Evolutionary conservation across 2,888 invertebrate genomes (phyloP), one percentile per base, ranked within the genome.

Genomic region (Drosophila niveifrons): DNA sequence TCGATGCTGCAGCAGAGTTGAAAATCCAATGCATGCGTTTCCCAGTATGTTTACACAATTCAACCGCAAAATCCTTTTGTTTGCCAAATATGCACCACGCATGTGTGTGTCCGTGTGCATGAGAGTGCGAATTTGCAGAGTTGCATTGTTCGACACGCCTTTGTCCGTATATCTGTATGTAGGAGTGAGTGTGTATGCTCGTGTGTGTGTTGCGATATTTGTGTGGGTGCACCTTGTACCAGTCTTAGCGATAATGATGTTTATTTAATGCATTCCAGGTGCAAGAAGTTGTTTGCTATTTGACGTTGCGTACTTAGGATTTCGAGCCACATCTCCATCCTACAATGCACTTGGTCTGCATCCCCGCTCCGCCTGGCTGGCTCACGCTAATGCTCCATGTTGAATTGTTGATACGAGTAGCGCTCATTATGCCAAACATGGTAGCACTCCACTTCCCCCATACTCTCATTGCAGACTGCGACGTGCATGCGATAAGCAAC

Each of bases 261-360:
- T 89, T 88, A 82, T 78, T 88, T 88, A 86, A 86, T 86, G 88
- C 86, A 86, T 86, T 89, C 75, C 89, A 85, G 85, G 88, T 89
- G 89, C 88, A 79, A 85, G 85, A 78, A 73, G 78, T 71, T 84
- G 81, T 81, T 89, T 83, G 85, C 82, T 75, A 66, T 84, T 81
- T 84, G 84, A 80, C 81, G 84, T 89, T 78, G 68, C 62, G 58
- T 73, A 66, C 71, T 66, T 71, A 56, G 83, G 70, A 85, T 85
- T 86, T 72, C 66, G 48, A 70, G 72, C 66, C 59, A 66, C 59
- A 79, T 66, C 59, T 67, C 61, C 66, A 64, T 67, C 52, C 56
- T 11, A 31, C 47, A 43, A 50, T 34, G 43, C 52, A 56, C 55
- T 57, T 57, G 57, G 59, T 23, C 23, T 23, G 1, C 23, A 23